Percentiles rank a stretch among this genome's conserved stretches.
These are phyloP conservation scores for Leptonema lineaticorne DNA, from an alignment of 1,140 invertebrate species.

Conservation along the genomic window DNA sequence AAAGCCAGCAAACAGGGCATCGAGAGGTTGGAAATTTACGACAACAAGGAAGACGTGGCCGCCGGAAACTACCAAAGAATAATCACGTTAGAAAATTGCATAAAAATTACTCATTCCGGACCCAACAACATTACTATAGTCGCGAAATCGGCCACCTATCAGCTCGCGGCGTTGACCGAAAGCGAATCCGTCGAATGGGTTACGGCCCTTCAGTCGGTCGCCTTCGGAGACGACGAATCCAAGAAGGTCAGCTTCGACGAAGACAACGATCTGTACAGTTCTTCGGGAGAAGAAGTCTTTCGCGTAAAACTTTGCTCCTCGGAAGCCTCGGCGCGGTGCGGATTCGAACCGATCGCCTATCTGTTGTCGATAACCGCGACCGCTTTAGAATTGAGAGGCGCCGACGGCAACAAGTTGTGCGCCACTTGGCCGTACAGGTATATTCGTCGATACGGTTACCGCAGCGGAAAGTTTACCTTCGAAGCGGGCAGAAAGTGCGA, in stretches of 20 bases:
- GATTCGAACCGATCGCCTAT: conserved; percentile 69
- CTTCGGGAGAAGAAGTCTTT: conserved; percentile 77
- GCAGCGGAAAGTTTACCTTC: conserved; percentile 81
- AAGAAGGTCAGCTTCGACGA: conserved; percentile 71
- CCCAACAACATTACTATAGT: conserved; percentile 66
- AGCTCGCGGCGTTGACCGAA: conserved; percentile 71
- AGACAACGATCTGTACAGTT: conserved; percentile 84
- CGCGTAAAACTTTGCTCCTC: conserved; percentile 75
- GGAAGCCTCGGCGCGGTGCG: conserved; percentile 74
- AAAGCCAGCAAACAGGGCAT: conserved; percentile 81
- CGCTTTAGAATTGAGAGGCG: conserved; percentile 70
- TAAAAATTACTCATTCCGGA: conserved; percentile 74
- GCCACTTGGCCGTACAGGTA: conserved; percentile 86
- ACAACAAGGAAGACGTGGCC: conserved; percentile 69
- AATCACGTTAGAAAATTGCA: conserved; percentile 80
- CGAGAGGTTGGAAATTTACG: conserved; percentile 80
- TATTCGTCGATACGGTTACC: conserved; percentile 81
- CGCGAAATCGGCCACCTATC: conserved; percentile 69
- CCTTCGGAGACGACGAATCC: conserved; percentile 70
- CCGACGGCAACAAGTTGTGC: conserved; percentile 63
- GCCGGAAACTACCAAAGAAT: conserved; percentile 66
- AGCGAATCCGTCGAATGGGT: conserved; percentile 76
- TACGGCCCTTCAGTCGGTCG: conserved; percentile 74
- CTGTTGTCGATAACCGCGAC: conserved; percentile 70
- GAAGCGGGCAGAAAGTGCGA: conserved; percentile 88